Evolutionary conservation across 2,888 invertebrate species (phyloP).

Genomic region (Drosophila neoperkinsi): DNA sequence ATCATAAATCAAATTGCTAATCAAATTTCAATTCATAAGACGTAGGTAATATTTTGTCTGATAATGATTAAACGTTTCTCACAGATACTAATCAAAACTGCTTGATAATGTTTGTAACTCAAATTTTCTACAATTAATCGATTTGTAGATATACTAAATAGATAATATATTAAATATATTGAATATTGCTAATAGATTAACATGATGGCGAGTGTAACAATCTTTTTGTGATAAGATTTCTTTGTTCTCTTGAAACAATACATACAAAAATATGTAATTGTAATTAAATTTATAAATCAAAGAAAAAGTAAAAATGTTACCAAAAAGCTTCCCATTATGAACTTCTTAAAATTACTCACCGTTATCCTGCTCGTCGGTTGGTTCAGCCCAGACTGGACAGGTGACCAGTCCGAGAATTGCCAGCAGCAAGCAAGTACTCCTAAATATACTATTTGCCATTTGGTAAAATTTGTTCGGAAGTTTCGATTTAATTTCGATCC

Average conservation of each 20-base stretch:
- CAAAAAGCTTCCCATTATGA: background rate
- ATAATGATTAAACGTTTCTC: background rate
- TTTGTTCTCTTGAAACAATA: background rate
- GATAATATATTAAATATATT: background rate
- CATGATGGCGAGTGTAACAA: background rate
- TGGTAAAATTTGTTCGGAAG: background rate
- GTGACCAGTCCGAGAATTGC: constrained; percentile 38
- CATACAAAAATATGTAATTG: background rate
- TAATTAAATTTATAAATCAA: background rate
- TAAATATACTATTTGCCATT: constrained; percentile 34
- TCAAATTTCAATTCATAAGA: background rate
- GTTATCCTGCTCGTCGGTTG: constrained; percentile 53
- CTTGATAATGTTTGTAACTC: background rate
- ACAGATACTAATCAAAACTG: background rate
- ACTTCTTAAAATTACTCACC: constrained; percentile 47
- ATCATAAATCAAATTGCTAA: background rate
- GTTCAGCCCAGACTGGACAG: constrained; percentile 33
- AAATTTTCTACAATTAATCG: too few relatives aligned
- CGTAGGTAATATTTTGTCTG: background rate
- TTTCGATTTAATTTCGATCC: constrained; percentile 13
- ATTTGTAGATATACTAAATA: background rate
- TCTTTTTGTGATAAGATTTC: background rate
- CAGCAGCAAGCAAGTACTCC: constrained; percentile 15
- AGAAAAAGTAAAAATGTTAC: background rate
- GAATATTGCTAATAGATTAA: background rate